These are phyloP conservation scores for Pedionomus torquatus DNA, from an alignment of 2,113 vertebrate genomes.

Conservation along the genomic window DNA sequence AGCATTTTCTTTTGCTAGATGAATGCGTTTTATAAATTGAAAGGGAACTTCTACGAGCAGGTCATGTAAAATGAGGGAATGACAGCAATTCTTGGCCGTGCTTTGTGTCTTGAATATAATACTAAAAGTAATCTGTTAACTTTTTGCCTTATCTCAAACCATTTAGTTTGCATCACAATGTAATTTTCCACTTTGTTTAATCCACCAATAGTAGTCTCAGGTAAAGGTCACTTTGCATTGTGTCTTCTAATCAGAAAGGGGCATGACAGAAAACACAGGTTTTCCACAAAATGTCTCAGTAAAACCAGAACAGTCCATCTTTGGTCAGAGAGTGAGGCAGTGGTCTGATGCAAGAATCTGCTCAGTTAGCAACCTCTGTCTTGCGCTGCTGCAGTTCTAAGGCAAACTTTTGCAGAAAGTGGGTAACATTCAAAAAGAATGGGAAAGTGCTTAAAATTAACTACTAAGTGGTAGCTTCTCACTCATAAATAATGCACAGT, in stretches of 20 bases:
- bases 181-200: constrained; percentile 56
- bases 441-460: constrained; percentile 28
- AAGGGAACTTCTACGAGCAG: constrained; percentile 69
- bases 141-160: constrained; percentile 19
- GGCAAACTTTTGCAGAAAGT: constrained; percentile 22
- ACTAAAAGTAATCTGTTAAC: constrained; percentile 49
- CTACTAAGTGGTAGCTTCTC: constrained; percentile 25
- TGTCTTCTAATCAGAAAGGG: constrained; percentile 50
- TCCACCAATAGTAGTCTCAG: constrained; percentile 11
- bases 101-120: constrained; percentile 59
- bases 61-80: constrained; percentile 58
- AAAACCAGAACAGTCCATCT: constrained; percentile 68
- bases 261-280: constrained; percentile 5
- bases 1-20: constrained; percentile 77
- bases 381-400: constrained; percentile 38
- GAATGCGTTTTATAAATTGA: constrained; percentile 75
- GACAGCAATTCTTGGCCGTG: constrained; percentile 49
- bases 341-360: constrained; percentile 46
- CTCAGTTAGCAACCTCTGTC: constrained; percentile 34
- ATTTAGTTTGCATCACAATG: constrained; percentile 57
- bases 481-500: constrained; percentile 11
- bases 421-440: not conserved
- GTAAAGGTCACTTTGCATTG: constrained; percentile 55
- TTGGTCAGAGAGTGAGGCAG: constrained; percentile 77
- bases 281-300: constrained; percentile 38